Evolutionary conservation across 2,888 invertebrate genomes (phyloP), one percentile per base, ranked within the genome.

Genomic region (Apotomis turbidana): DNA sequence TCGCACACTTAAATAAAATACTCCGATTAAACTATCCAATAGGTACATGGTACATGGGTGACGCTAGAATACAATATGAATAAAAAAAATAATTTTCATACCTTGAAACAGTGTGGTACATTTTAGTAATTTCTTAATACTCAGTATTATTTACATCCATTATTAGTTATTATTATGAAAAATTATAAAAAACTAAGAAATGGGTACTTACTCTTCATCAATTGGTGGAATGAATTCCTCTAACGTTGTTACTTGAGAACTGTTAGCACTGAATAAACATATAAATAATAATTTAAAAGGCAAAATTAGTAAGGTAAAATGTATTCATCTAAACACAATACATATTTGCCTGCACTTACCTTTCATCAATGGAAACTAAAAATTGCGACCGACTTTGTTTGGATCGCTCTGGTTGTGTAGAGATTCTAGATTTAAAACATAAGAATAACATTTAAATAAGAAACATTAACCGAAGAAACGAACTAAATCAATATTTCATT

Each of bases 201-300:
- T 44, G 57, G 15, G 38, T 78, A 87, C 87, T 87, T 81, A 87
- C 87, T 85, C 81, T 71, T 84, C 83, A 61, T 78, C 74, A 67
- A 76, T 61, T 60, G 80, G 76, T 27, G 76, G 72, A 5, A 81
- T 80, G 3, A 77, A 68, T 46, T 77, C 74, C 62, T 78, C 77
- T 41, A 80, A 78, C 8, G 67, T 62, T 6, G 73, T 63, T 36
- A 81, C 80, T 80, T 80, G 76, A 63, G 73, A 73, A 6, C 75
- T 74, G 49, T 81, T 70, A 36, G 80, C 83, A 84, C 87, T 87
- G 64, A 70, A 75, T 44, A 70, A 79, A 73, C 62, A 58, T 12
- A 51, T 72, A 57, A 61, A 71, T 60, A 62, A 15, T 12, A 71
- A 12, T 13, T 27, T 58, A 3, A 52, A 44, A 51, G 12, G 41